Base-by-base conservation (phyloP, 2,113 vertebrate species). In the Oreochromis spilurus region DNA sequence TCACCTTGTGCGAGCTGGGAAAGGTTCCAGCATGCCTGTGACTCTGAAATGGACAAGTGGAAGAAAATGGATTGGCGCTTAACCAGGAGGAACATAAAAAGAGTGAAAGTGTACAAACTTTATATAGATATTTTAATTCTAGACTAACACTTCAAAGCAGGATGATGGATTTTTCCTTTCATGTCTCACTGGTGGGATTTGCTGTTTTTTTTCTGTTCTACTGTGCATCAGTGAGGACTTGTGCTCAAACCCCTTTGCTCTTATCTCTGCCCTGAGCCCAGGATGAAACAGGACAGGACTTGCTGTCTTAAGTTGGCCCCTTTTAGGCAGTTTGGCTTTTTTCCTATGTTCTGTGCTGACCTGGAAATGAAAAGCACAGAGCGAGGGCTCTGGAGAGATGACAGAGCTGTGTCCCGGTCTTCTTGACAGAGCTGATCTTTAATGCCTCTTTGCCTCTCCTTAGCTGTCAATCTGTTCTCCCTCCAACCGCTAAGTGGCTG, bases 361-460 rank as follows among this genome's bases (percentile, higher is more conserved):
- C 93, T 94, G 90, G 75, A 93, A 93, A 92, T 88, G 58, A 91
- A 91, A 92, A 80, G 91, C 83, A 50, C 17, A 26, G 87, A 89
- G 53, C 7, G 55, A 84, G 78, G 84, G 48, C 84, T 92, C 87
- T 60, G 81, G 87, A 88, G 89, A 88, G 87, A 89, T 87, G 92
- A 92, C 81, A 88, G 89, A 87, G 88, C 83, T 79, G 53, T 80
- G 84, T 85, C 84, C 85, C 50, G 7, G 5, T 90, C 90, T 82
- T 82, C 57, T 92, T 88, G 90, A 92, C 92, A 87, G 91, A 93
- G 81, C 86, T 88, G 88, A 91, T 95, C 88, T 94, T 91, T 91
- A 88, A 91, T 90, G 83, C 88, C 5, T 26, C 84, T 87, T 91
- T 86, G 79, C 87, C 80, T 92, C 80, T 87, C 82, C 87, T 90